Evolutionary conservation across 2,888 invertebrate species (phyloP), one percentile per base, ranked within the genome.

Genomic region (Archips xylosteana): DNA sequence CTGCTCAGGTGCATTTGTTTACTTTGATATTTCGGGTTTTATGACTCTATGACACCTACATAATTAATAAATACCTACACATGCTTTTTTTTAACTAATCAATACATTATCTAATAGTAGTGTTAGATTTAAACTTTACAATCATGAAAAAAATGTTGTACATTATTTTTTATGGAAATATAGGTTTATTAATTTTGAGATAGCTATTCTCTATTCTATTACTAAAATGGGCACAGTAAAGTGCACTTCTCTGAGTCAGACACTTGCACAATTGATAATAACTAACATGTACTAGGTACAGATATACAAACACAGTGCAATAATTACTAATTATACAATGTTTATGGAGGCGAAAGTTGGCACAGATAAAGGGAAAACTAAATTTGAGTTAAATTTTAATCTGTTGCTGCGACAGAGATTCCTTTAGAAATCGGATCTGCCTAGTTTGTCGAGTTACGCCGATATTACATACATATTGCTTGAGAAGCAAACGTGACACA

Each of bases 1-100:
- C 83, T 84, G 87, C 82, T 83, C 92, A 94, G 93, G 94, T 94
- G 92, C 92, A 90, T 84, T 87, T 89, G 87, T 90, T 92, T 90
- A 88, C 85, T 83, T 86, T 70, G 67, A 49, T 69, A 64, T 74
- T 74, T 69, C 51, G 51, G 34, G 23, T 60, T 74, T 51, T 65
- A n/a, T 39, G 39, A 36, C 12, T 51, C 15, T 2, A 54, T 39
- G 39, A 39, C 6, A 39, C 54, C 49, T 49, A 23, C 23, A 23
- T 23, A 49, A 6, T 8, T 54, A 54, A 10, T 23, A 23, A 15
- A 15, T 8, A 54, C 23, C 2, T n/a, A n/a, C n/a, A n/a, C 39
- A 39, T 15, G 54, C 23, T 23, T 54, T 54, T 15, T 12, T 54
- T 15, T 12, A 57, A 60, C 12, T 59, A 59, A 12, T 59, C 34